Percentiles rank a stretch among this genome's conserved stretches.
Evolutionary conservation across 2,888 invertebrate species (phyloP).

Genomic region (Ceratothoa steindachneri): DNA sequence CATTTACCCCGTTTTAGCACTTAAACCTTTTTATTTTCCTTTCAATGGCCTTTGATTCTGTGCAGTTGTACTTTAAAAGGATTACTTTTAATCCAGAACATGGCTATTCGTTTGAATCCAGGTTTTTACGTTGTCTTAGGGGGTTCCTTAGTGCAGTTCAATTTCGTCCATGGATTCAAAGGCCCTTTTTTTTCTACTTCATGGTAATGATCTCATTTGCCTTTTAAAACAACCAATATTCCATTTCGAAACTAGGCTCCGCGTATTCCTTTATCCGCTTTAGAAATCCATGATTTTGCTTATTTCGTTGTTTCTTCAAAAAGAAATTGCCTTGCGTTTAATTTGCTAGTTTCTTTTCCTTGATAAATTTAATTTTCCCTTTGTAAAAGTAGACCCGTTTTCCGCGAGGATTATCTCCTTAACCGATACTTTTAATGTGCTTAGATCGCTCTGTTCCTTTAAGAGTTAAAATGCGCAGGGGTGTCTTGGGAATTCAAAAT

Average conservation of each 20-base stretch:
- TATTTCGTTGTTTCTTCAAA: background rate
- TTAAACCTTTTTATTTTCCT: too few species aligned
- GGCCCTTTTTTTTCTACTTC: background rate
- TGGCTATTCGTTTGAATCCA: too few species aligned
- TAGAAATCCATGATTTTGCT: background rate
- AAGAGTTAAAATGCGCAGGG: background rate
- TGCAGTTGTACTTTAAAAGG: too few species aligned
- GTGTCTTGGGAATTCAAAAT: too few species aligned
- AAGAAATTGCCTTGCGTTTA: background rate
- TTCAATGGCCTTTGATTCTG: too few species aligned
- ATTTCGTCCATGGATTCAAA: background rate
- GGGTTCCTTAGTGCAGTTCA: background rate
- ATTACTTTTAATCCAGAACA: too few species aligned
- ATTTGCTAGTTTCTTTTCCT: too few species aligned
- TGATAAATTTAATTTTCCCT: background rate
- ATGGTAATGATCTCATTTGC: background rate
- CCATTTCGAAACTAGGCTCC: background rate
- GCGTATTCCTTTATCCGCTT: background rate
- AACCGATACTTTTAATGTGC: background rate
- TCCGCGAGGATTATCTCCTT: background rate
- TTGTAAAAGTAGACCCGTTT: background rate
- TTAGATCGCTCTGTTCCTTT: background rate
- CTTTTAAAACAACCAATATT: background rate
- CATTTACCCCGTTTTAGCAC: too few species aligned
- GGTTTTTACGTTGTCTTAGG: too few species aligned